Evolutionary conservation across 1,140 invertebrate species (phyloP), one percentile per base, ranked within the genome.

Genomic region (Samia ricini): DNA sequence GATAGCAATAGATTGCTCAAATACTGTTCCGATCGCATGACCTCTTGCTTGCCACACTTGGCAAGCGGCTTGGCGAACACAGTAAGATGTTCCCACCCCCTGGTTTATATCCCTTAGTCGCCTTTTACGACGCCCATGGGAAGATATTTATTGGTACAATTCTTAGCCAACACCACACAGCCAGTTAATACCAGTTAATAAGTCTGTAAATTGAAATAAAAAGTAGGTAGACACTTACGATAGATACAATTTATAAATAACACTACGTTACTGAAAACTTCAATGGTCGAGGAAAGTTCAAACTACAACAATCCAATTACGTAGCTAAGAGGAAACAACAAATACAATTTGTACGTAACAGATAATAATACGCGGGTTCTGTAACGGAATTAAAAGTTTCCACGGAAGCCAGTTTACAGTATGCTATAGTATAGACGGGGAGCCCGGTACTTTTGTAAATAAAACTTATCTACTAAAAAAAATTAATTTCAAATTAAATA

Each of bases 311-410:
- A 55, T 55, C 52, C 21, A 24, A 55, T 55, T 55, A 55, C 12
- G 22, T 15, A 52, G 33, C 33, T 15, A 15, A 42, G 22, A 19
- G 50, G 19, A 55, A 55, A 55, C 52, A 55, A 55, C 52, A 50
- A 52, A 19, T 26, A 51, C 58, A 55, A 64, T 64, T 58, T 60
- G 51, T 51, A 51, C 18, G 15, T 24, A 21, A 56, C 63, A 56
- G 58, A 56, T 60, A 60, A 65, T 49, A 36, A 42, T 42, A 42
- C 49, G 26, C 18, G 33, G 42, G 48, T 42, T 50, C 57, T 18
- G 52, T 55, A 65, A 60, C 58, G 22, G 54, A 57, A 60, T 65
- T 65, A 65, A 65, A 65, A 65, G 24, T 56, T 65, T 12, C 58
- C 36, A 54, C 12, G 24, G 42, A 19, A 36, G 18, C 56, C 26